Evolutionary conservation across 2,113 vertebrate species (phyloP), one percentile per base, ranked within the genome.

Genomic region (Cyanoderma ruficeps): DNA sequence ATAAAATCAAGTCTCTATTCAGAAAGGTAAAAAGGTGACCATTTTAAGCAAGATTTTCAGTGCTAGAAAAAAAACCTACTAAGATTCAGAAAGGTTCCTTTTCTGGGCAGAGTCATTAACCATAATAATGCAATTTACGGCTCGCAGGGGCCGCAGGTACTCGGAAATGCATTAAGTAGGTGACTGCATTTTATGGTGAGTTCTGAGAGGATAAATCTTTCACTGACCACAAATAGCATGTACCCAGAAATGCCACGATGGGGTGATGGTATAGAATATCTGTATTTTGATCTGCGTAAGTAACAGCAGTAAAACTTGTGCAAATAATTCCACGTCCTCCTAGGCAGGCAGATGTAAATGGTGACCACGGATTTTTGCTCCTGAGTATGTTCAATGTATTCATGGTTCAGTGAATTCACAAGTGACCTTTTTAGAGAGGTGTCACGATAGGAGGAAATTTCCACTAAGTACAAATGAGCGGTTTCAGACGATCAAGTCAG

Each of bases 21-120:
- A 90, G 86, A 80, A 93, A 77, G 27, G 30, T 65, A 90, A 56
- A 92, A 92, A 88, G 60, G 72, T 71, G 72, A 92, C 68, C 81
- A 81, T 92, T 94, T 88, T 3, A 94, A 91, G 79, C 64, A 78
- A 16, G 75, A 88, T 78, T 95, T 95, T 94, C 86, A 77, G 23
- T 55, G 76, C 71, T n/a, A 88, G 42, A 11, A 68, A 74, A 86
- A 71, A 69, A 46, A 30, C 71, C 80, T 93, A 81, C 11, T 92
- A 92, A 47, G 15, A 52, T 75, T 91, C 87, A 74, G 87, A 68
- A 80, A 93, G 50, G 42, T 41, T 83, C 76, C 52, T 77, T 59
- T 81, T 93, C 59, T 64, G 79, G 60, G 52, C 52, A 83, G 74
- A 92, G 42, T 75, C 71, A 80, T 90, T 93, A 83, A 90, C 71